Base-by-base conservation (phyloP, 92 coral and sea anemone species). In the Palythoa grandiflora region DNA sequence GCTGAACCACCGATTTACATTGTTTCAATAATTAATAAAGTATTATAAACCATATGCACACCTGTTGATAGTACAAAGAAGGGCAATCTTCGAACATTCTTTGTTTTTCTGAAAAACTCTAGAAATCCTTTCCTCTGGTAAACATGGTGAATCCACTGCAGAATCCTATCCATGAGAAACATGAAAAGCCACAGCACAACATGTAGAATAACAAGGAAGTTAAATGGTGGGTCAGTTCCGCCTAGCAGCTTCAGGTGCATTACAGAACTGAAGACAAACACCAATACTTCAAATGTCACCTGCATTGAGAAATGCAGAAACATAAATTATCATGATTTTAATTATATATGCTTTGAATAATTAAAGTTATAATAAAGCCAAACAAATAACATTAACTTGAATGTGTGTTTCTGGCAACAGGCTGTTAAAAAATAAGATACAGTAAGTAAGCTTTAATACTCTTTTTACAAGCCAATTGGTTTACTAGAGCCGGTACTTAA, bases 31-130 rank as follows among this genome's bases (percentile, higher is more conserved):
- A 61, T 5, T n/a, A 5, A 61, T n/a, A 61, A 9, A n/a, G 15
- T 17, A 61, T 61, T 5, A 52, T 2, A 48, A 79, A 6, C 5
- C 28, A 9, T 9, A 11, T 7, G 20, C 76, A n/a, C 84, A 96
- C 99, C 99, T 80, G 92, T 44, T 53, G 93, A 92, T 9, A 96
- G 77, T 2, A 92, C 83, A 81, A 89, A 86, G 54, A 93, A 88
- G 1, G 99, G 99, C 37, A 96, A 35, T 40, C 98, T 61, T 75
- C 96, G 87, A 19, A 96, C 40, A 35, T 90, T 89, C 85, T 93
- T 93, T 21, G 98, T 96, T 80, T 92, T 94, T 73, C 96, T 87
- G 87, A 89, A 95, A 89, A 96, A 90, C 79, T 92, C 90, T 38
- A 96, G 78, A 78, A 95, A 96, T 13, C 99, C 99, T 52, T 68